These are phyloP conservation scores for Mythimna lalbum DNA, from an alignment of 2,888 invertebrate species.

Conservation along the genomic window DNA sequence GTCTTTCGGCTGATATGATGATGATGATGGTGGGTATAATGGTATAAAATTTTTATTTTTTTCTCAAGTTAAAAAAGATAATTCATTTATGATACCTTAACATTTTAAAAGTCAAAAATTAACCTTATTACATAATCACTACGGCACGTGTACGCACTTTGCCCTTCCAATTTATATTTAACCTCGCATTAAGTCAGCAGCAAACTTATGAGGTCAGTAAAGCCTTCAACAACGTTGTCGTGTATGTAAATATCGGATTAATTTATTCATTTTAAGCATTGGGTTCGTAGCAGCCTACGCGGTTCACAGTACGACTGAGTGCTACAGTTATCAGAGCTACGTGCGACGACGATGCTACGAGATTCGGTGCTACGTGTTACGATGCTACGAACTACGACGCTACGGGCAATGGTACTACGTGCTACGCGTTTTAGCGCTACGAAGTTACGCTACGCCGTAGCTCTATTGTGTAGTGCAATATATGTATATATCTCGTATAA, in stretches of 20 bases:
- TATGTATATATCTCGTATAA: conserved; percentile 15
- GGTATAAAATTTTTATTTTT: neutral
- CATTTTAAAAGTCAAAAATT: neutral
- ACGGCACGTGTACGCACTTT: conserved; percentile 9
- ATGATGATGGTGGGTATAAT: no score
- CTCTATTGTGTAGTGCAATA: conserved; percentile 20
- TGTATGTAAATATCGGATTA: conserved; percentile 38
- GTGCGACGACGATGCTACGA: neutral
- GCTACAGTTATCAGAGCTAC: neutral
- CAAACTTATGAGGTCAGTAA: conserved; percentile 31
- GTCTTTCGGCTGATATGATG: no score
- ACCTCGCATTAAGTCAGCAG: conserved; percentile 21
- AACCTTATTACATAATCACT: conserved; percentile 8
- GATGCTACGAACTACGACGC: conserved; percentile 4
- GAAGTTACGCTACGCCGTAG: conserved; percentile 58
- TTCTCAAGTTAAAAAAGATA: no score
- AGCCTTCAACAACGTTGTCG: conserved; percentile 27
- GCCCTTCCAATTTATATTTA: conserved; percentile 3
- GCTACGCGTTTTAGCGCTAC: conserved; percentile 22
- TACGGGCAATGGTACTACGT: conserved; percentile 26
- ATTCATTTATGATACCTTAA: neutral
- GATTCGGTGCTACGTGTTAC: neutral
- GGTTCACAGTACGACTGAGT: conserved; percentile 40
- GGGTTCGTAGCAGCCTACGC: conserved; percentile 39
- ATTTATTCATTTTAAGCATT: conserved; percentile 35